Conservation (phyloP, 2,888 invertebrate genomes). For the Drosophila parthenogenetica region DNA sequence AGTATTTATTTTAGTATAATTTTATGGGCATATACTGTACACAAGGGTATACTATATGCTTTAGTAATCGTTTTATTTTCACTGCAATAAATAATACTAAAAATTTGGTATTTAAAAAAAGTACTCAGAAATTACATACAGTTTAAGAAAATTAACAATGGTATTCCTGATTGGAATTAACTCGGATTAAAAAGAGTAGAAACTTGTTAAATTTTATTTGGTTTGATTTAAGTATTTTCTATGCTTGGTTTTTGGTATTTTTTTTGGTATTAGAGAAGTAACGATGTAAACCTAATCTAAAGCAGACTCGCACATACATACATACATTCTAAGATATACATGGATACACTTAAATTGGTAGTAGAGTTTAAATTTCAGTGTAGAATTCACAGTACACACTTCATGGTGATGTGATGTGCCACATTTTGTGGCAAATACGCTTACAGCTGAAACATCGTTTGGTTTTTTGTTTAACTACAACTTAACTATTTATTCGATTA, state of each 20-base stretch:
- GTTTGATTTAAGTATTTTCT: slow-evolving; percentile 16
- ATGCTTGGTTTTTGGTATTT: slow-evolving; percentile 7
- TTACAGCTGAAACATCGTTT: slow-evolving; percentile 76
- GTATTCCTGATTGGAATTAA: slow-evolving; percentile 34
- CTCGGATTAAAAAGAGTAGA: not conserved
- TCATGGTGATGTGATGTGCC: slow-evolving; percentile 1
- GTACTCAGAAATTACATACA: not conserved
- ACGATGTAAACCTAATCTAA: slow-evolving; percentile 35
- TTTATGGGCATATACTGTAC: slow-evolving; percentile 28
- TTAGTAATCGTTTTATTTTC: slow-evolving; percentile 4
- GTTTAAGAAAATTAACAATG: not conserved
- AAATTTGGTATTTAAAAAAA: not conserved
- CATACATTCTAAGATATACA: not conserved
- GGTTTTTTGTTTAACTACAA: slow-evolving; percentile 62
- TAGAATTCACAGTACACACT: slow-evolving; percentile 15
- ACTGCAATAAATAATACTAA: slow-evolving; percentile 1
- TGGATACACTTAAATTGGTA: slow-evolving; percentile 34
- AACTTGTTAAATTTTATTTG: not conserved
- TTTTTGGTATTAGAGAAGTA: slow-evolving; percentile 32
- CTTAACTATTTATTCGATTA: slow-evolving; percentile 71
- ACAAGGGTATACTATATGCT: not conserved
- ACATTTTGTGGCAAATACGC: slow-evolving; percentile 45
- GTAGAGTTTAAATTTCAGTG: slow-evolving; percentile 41
- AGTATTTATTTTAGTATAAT: slow-evolving; percentile 13
- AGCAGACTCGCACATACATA: slow-evolving; percentile 8